A percentile compares a stretch with the other conserved stretches of the same genome.
Conservation (phyloP, 2,888 invertebrate genomes). For the Apantesis nais region DNA sequence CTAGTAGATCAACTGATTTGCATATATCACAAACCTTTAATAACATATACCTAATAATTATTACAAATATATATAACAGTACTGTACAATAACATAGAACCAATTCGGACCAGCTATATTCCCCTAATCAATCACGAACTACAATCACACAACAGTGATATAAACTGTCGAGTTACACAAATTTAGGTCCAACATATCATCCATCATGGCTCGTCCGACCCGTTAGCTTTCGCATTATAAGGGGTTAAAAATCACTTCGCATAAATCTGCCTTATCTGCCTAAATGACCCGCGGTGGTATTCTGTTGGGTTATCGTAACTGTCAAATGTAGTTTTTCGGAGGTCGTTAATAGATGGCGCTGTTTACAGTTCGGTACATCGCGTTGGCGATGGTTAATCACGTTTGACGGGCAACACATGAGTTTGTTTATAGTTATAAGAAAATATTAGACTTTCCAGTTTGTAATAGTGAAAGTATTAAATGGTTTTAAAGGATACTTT, state of each 20-base stretch:
- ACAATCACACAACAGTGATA: conserved; percentile 53
- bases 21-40: neutral
- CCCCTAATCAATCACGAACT: conserved; percentile 37
- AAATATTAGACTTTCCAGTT: neutral
- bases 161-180: conserved; percentile 50
- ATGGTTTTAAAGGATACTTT: neutral
- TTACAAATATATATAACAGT: neutral
- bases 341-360: conserved; percentile 58
- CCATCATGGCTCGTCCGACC: conserved; percentile 51
- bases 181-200: conserved; percentile 47
- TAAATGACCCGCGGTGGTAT: conserved; percentile 71
- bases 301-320: conserved; percentile 55
- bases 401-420: conserved; percentile 33
- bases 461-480: neutral
- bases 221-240: conserved; percentile 65
- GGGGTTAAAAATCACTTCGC: conserved; percentile 82
- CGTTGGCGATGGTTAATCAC: conserved; percentile 40
- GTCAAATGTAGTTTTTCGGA: conserved; percentile 58
- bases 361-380: conserved; percentile 42
- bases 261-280: conserved; percentile 80
- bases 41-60: neutral
- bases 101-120: conserved; percentile 13
- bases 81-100: neutral
- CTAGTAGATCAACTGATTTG: too few relatives aligned
- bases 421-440: conserved; percentile 17